Conservation (phyloP, 2,113 vertebrate genomes). For the Turdus rufiventris region DNA sequence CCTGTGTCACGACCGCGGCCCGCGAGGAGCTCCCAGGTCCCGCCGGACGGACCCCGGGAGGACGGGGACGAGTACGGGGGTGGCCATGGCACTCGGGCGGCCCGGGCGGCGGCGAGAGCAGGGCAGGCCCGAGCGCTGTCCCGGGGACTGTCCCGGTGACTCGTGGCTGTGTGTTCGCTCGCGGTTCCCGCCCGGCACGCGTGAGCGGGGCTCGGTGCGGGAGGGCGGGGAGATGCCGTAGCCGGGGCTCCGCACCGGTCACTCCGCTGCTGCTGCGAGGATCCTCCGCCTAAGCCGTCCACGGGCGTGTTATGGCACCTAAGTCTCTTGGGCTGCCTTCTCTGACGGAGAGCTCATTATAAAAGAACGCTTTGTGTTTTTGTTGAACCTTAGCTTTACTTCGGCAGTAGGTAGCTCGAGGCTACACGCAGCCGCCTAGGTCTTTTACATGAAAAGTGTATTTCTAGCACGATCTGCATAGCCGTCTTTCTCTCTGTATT, state of each 20-base stretch:
- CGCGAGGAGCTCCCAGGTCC: background rate
- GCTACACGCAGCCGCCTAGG: background rate
- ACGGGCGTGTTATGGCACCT: background rate
- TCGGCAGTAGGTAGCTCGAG: background rate
- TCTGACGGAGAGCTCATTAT: background rate
- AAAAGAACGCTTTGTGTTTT: background rate
- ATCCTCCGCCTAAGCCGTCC: background rate
- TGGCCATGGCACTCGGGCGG: background rate
- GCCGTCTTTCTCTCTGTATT: background rate
- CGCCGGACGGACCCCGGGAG: no score
- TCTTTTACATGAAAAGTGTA: background rate
- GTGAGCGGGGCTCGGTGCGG: background rate
- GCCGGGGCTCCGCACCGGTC: accelerated
- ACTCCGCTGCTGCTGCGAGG: accelerated
- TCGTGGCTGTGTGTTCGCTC: background rate
- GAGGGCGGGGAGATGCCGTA: background rate
- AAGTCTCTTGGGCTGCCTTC: background rate
- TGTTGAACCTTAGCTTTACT: background rate
- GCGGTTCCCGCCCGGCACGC: accelerated
- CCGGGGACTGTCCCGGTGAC: background rate
- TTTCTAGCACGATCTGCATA: background rate
- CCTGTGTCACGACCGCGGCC: background rate
- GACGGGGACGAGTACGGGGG: accelerated
- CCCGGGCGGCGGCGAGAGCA: background rate
- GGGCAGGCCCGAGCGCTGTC: background rate